A percentile compares a stretch with the other conserved stretches of the same genome.
phyloP scores from a whole-genome alignment of 2,888 invertebrate genomes.

The Orchestes rusci region DNA sequence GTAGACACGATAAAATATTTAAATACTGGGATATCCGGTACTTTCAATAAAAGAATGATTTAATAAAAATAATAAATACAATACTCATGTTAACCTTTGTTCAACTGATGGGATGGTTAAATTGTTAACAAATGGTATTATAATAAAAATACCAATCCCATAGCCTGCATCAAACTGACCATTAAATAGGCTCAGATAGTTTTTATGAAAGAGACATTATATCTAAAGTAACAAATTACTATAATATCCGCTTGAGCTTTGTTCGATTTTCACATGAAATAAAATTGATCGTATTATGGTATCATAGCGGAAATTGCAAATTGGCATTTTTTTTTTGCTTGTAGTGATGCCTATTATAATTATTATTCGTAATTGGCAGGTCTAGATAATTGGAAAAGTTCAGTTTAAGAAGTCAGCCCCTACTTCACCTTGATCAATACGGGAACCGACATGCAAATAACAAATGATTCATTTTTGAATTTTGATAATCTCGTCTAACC shows the following conservation, averaged over 20 bases:
- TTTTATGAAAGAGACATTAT: slow-evolving; percentile 13
- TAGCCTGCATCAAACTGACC: slow-evolving; percentile 11
- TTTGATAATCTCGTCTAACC: too few species aligned
- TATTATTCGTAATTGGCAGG: too few species aligned
- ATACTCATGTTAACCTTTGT: slow-evolving; percentile 24
- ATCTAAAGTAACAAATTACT: not conserved
- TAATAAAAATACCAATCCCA: slow-evolving; percentile 30
- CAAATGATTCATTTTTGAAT: too few species aligned
- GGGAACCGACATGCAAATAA: too few species aligned
- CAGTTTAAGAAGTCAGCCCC: too few species aligned
- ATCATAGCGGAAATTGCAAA: too few species aligned
- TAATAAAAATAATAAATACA: slow-evolving; percentile 40
- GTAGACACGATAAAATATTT: slow-evolving; percentile 29
- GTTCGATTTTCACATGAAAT: too few species aligned
- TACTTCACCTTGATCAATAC: too few species aligned
- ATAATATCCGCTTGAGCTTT: not conserved
- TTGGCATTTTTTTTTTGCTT: too few species aligned
- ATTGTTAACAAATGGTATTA: slow-evolving; percentile 34
- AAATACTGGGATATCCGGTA: slow-evolving; percentile 40
- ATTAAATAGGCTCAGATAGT: slow-evolving; percentile 14
- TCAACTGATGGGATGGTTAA: slow-evolving; percentile 28
- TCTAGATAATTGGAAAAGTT: too few species aligned
- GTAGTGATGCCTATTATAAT: too few species aligned
- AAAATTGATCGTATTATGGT: too few species aligned
- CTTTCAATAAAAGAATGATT: slow-evolving; percentile 37